These are phyloP conservation scores for Fulmarus glacialis DNA, from an alignment of 2,113 vertebrate species.

Conservation along the genomic window DNA sequence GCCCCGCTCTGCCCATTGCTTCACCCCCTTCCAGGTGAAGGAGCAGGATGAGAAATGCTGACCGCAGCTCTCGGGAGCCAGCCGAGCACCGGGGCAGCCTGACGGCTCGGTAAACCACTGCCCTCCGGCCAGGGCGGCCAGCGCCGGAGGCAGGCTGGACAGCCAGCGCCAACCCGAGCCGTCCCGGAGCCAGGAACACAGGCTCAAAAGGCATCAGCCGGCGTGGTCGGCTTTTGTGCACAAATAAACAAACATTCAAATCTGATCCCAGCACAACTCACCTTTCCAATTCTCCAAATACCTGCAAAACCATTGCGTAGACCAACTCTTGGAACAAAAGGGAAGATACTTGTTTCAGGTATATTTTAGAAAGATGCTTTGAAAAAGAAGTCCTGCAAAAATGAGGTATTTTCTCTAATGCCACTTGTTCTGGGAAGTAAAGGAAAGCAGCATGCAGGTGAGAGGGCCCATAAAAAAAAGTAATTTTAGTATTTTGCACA, in stretches of 20 bases:
- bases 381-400: background rate
- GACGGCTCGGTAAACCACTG: rapidly evolving
- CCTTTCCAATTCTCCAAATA: too few relatives aligned
- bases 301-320: rapidly evolving
- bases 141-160: rapidly evolving
- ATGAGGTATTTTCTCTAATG: background rate
- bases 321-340: background rate
- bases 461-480: background rate
- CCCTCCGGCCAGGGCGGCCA: background rate
- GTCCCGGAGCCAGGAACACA: background rate
- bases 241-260: too few relatives aligned
- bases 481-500: rapidly evolving
- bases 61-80: rapidly evolving
- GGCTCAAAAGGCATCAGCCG: background rate
- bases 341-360: background rate
- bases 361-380: background rate
- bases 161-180: rapidly evolving
- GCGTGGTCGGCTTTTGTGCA: rapidly evolving
- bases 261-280: background rate
- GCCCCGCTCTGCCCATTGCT: background rate
- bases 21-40: background rate
- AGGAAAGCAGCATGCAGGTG: background rate
- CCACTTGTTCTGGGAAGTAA: too few relatives aligned
- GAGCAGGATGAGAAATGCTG: background rate
- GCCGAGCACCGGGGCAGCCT: background rate